Evolutionary conservation across 64 coral and sea anemone species (phyloP).

Genomic region (Montipora cactus): DNA sequence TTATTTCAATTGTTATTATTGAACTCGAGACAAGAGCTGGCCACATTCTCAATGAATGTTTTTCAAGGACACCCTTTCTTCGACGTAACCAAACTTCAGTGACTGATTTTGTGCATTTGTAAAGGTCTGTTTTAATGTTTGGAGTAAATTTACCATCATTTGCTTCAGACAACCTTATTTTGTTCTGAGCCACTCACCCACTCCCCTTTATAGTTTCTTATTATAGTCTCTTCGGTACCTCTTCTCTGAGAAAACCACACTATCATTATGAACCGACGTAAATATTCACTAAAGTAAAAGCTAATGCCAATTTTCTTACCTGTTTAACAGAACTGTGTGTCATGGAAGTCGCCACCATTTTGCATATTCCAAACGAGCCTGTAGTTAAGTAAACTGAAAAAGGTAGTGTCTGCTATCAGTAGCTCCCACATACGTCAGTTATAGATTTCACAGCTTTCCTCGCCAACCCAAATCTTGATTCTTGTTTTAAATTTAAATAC

Average conservation of each 20-base stretch:
- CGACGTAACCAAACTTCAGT: not conserved
- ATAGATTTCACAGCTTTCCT: no score
- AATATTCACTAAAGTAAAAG: not conserved
- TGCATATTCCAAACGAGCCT: no score
- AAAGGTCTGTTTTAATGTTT: not conserved
- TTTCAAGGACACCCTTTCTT: not conserved
- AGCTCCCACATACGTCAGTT: no score
- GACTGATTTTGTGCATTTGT: not conserved
- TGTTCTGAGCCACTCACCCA: no score
- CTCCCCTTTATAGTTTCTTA: not conserved
- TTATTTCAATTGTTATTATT: not conserved
- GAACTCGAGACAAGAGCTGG: not conserved
- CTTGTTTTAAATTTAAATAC: no score
- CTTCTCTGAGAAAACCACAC: not conserved
- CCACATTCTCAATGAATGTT: not conserved
- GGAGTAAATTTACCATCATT: not conserved
- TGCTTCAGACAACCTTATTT: not conserved
- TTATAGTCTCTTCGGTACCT: not conserved
- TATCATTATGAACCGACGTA: not conserved
- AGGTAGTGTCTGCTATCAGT: no score
- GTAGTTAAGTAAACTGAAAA: no score
- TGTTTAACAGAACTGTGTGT: no score
- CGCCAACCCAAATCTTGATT: no score
- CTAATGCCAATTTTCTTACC: no score
- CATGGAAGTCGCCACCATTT: no score